Evolutionary conservation across 1,140 invertebrate genomes (phyloP).

Genomic region (Caenorhabditis remanei): DNA sequence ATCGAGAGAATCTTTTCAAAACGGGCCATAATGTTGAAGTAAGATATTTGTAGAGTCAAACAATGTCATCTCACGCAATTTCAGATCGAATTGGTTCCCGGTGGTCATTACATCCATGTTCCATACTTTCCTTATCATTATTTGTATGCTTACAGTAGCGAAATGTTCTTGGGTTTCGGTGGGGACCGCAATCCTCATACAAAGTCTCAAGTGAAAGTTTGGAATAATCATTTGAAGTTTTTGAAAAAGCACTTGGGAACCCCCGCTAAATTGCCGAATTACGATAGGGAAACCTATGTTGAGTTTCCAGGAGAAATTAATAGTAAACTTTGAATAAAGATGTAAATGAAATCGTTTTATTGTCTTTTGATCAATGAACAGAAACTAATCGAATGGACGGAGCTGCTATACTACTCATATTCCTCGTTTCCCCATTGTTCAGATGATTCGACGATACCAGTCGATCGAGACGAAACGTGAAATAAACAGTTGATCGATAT

Average conservation of each 20-base stretch:
- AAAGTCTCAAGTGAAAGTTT: not conserved
- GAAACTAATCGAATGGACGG: not conserved
- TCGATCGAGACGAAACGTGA: not conserved
- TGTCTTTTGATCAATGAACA: not conserved
- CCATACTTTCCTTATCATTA: not conserved
- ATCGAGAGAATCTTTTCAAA: not conserved
- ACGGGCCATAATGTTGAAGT: not conserved
- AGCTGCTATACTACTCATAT: not conserved
- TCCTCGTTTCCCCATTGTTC: not conserved
- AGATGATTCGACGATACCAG: not conserved
- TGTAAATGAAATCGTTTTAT: too few species aligned
- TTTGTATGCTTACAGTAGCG: not conserved
- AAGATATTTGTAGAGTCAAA: too few species aligned
- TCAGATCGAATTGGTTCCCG: not conserved
- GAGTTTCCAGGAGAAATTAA: too few species aligned
- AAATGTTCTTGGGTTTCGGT: not conserved
- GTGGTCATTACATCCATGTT: not conserved
- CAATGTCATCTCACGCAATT: not conserved
- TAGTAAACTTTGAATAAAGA: too few species aligned
- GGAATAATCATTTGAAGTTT: not conserved
- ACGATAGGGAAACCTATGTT: not conserved
- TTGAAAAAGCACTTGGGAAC: not conserved
- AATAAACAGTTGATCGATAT: conserved; percentile 7
- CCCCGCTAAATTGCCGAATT: not conserved
- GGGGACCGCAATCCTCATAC: not conserved